A percentile compares a stretch with the other conserved stretches of the same genome.
Conservation (phyloP, 1,140 invertebrate genomes). For the Lepeophtheirus salmonis region DNA sequence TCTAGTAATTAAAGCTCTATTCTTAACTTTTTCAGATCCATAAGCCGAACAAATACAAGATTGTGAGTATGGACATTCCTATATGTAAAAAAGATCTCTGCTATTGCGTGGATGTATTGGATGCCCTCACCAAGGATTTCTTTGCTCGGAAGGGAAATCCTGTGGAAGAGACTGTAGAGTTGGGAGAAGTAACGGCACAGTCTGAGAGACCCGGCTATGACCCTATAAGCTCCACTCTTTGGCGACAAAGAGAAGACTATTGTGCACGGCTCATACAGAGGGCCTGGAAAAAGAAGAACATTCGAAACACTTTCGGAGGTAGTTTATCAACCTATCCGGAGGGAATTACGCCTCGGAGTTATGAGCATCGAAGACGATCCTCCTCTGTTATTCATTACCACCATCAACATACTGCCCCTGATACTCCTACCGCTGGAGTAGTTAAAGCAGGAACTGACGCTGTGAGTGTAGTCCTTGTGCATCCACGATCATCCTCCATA, state of each 20-base stretch:
- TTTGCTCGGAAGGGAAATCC: constrained; percentile 66
- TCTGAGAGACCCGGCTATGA: constrained; percentile 71
- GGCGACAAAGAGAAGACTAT: constrained; percentile 85
- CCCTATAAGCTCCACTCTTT: constrained; percentile 74
- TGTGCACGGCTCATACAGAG: constrained; percentile 84
- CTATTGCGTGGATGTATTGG: constrained; percentile 92
- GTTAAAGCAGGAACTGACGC: not conserved
- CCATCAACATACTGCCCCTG: too few species aligned
- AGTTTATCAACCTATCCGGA: not conserved
- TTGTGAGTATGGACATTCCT: constrained; percentile 93
- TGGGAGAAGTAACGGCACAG: constrained; percentile 45
- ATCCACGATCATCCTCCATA: not conserved
- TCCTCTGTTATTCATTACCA: too few species aligned
- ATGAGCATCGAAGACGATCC: not conserved
- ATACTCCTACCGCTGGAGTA: too few species aligned
- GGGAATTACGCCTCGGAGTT: not conserved
- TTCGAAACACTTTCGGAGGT: not conserved
- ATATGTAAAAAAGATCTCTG: constrained; percentile 91
- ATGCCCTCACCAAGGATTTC: constrained; percentile 70
- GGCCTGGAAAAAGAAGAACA: constrained; percentile 41
- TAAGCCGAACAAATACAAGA: constrained; percentile 96
- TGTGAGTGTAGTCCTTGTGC: not conserved
- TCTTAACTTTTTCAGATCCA: constrained; percentile 55
- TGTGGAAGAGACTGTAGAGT: constrained; percentile 63
- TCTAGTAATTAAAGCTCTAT: too few species aligned